Conservation (phyloP, 2,113 vertebrate species). For the Bos indicus region DNA sequence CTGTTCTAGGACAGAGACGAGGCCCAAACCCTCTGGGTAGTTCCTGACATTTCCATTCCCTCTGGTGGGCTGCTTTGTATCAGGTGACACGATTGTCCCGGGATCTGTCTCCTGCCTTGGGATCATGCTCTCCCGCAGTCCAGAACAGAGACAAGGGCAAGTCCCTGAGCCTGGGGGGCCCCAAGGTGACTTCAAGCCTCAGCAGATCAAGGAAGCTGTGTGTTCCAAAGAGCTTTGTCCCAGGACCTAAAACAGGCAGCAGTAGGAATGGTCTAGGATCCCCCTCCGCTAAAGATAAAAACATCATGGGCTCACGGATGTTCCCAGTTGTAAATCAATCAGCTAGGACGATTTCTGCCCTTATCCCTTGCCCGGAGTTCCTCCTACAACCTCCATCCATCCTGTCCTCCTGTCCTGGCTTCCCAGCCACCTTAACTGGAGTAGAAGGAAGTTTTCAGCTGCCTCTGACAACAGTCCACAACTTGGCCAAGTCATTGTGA, state of each 20-base stretch:
- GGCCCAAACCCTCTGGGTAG: neutral
- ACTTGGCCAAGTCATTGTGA: rapidly evolving
- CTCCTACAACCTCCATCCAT: neutral
- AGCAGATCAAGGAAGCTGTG: neutral
- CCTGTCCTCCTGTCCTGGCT: neutral
- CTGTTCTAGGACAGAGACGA: neutral
- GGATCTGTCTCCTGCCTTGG: neutral
- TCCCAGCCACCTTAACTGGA: neutral
- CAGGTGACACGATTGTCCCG: neutral
- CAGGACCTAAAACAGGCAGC: constrained; percentile 22
- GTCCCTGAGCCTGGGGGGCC: neutral
- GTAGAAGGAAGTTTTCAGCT: too few relatives aligned
- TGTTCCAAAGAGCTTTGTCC: neutral
- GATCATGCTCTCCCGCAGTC: neutral
- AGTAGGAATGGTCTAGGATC: neutral
- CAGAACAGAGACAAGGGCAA: neutral
- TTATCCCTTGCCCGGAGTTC: neutral
- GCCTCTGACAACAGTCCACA: neutral
- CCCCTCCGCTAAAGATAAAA: constrained; percentile 36
- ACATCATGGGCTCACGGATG: neutral
- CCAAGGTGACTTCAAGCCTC: neutral
- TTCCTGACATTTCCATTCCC: neutral
- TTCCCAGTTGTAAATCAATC: constrained; percentile 56
- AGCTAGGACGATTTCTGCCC: constrained; percentile 38
- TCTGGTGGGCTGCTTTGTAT: neutral